Conservation (phyloP, 1,140 invertebrate species). For the Xylocopa sonorina region DNA sequence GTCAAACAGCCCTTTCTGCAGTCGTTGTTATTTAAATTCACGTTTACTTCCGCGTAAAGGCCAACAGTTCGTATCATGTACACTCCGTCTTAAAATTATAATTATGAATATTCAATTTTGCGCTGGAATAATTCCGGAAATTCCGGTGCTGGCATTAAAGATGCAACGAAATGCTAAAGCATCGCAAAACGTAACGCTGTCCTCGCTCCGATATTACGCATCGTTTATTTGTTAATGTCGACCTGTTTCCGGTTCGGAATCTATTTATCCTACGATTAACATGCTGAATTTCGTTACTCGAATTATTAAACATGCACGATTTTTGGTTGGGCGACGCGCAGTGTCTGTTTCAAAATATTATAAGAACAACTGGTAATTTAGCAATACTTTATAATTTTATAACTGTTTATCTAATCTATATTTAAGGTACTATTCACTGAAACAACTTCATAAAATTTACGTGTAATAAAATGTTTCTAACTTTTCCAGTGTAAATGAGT, state of each 20-base stretch:
- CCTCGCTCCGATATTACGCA: not conserved
- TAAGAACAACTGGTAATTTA: not conserved
- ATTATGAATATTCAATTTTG: conserved; percentile 40
- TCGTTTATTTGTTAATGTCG: conserved; percentile 13
- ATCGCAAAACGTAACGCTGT: conserved; percentile 9
- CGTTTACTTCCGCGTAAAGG: not conserved
- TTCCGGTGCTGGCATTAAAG: conserved; percentile 18
- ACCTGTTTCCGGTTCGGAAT: not conserved
- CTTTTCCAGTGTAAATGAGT: too few species aligned
- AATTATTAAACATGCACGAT: not conserved
- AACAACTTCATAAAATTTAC: too few species aligned
- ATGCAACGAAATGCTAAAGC: conserved; percentile 41
- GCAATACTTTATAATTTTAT: too few species aligned
- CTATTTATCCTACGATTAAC: not conserved
- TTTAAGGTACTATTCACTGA: too few species aligned
- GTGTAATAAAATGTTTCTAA: too few species aligned
- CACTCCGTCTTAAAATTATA: conserved; percentile 17
- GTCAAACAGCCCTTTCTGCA: not conserved
- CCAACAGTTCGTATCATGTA: not conserved
- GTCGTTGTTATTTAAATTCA: not conserved
- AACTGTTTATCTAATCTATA: too few species aligned
- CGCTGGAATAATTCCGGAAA: conserved; percentile 16
- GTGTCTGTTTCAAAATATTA: not conserved
- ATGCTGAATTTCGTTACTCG: not conserved
- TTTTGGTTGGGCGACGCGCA: not conserved